These are phyloP conservation scores for Elgaria multicarinata DNA, from an alignment of 2,113 vertebrate genomes.

Conservation along the genomic window DNA sequence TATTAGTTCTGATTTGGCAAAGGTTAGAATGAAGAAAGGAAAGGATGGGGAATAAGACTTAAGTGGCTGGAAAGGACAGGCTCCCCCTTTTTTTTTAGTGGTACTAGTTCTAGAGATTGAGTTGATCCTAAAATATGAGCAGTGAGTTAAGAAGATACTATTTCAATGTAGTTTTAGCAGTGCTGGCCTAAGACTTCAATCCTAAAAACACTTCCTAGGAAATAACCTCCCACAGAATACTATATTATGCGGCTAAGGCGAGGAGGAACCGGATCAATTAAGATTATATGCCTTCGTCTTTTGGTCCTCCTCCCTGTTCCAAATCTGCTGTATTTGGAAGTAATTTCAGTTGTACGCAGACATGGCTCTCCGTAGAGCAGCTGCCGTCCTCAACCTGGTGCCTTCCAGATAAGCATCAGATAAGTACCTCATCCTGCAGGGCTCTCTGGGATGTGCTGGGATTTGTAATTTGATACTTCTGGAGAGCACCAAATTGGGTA, in stretches of 20 bases:
- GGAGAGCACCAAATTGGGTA: no score
- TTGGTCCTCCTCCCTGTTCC: neutral
- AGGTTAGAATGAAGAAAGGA: neutral
- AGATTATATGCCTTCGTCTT: neutral
- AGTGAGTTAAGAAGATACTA: no score
- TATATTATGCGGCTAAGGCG: neutral
- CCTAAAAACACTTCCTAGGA: neutral
- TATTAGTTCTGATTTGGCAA: neutral
- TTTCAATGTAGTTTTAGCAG: neutral
- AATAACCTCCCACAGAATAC: neutral
- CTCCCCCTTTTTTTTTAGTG: neutral
- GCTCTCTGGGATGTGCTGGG: no score
- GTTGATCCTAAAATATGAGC: neutral
- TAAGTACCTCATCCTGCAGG: no score
- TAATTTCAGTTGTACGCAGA: neutral
- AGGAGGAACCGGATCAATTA: neutral
- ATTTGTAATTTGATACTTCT: no score
- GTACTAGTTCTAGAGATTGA: neutral
- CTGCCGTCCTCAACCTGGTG: no score
- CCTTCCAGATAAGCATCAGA: no score
- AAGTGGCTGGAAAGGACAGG: neutral
- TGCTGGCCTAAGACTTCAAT: neutral
- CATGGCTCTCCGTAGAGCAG: neutral
- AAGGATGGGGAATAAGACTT: neutral
- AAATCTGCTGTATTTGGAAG: neutral